Percentiles rank a stretch among this genome's conserved stretches.
Conservation (phyloP, 37 sponge, comb jelly and placozoan species). For the Halichondria panicea region DNA sequence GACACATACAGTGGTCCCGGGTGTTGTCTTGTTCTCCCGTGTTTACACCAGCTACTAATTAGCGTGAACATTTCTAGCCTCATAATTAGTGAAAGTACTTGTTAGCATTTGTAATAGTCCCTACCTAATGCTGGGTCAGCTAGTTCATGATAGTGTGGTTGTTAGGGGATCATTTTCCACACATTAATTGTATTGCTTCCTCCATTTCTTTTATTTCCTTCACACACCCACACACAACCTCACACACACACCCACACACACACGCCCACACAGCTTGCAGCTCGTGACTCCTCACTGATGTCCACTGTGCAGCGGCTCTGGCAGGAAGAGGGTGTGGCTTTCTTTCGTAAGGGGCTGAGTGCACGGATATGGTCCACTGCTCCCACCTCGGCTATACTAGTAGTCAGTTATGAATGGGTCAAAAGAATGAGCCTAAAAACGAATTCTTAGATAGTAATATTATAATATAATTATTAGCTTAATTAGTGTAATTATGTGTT, state of each 20-base stretch:
- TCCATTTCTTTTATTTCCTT: slow-evolving; percentile 1
- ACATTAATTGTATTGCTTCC: background rate
- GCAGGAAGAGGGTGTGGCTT: slow-evolving; percentile 74
- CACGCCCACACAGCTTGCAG: no score
- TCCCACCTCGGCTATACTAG: slow-evolving; percentile 75
- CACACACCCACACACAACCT: background rate
- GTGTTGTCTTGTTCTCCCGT: no score
- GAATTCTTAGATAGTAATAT: background rate
- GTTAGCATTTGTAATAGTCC: no score
- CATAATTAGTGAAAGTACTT: no score
- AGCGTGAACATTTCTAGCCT: no score
- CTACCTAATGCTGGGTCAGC: no score
- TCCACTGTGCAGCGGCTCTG: slow-evolving; percentile 68
- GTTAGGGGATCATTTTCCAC: no score
- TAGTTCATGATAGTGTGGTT: no score
- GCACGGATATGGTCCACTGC: slow-evolving; percentile 74
- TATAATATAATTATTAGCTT: no score
- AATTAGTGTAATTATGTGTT: no score
- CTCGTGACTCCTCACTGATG: background rate
- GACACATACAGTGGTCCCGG: no score
- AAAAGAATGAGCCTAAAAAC: slow-evolving; percentile 73
- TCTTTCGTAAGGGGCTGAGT: slow-evolving; percentile 81
- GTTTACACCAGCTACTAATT: no score
- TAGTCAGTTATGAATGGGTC: slow-evolving; percentile 88
- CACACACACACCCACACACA: slow-evolving; percentile 10